Evolutionary conservation across 2,113 vertebrate species (phyloP).

Genomic region (Sprattus sprattus): DNA sequence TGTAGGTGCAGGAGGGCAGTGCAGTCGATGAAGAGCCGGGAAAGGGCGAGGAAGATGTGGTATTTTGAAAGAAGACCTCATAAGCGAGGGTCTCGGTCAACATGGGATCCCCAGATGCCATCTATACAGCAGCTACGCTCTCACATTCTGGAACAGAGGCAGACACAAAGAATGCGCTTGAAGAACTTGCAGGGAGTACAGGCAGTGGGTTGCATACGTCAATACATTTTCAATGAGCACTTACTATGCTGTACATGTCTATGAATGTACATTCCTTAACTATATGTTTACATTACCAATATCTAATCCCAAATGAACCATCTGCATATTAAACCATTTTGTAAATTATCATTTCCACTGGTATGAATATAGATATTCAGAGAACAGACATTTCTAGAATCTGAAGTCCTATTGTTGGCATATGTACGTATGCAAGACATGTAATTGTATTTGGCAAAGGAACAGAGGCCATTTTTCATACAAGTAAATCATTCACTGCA

Average conservation of each 20-base stretch:
- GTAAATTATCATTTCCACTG: neutral
- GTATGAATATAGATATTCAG: neutral
- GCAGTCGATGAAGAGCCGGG: neutral
- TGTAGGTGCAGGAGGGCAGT: constrained; percentile 80
- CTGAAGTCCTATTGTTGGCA: constrained; percentile 7
- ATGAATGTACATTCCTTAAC: no score
- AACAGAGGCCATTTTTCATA: constrained; percentile 4
- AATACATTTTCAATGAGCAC: neutral
- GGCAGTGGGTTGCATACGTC: neutral
- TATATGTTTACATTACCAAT: neutral
- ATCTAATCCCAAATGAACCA: neutral
- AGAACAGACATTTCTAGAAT: neutral
- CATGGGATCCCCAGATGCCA: constrained; percentile 38
- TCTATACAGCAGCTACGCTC: constrained; percentile 40
- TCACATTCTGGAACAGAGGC: constrained; percentile 57
- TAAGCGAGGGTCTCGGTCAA: constrained; percentile 15
- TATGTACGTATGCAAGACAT: constrained; percentile 23
- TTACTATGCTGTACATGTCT: no score
- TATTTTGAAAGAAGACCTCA: neutral
- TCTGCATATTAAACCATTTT: neutral
- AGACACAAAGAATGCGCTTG: neutral
- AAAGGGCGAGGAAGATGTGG: constrained; percentile 21
- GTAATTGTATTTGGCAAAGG: constrained; percentile 27
- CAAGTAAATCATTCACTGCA: constrained; percentile 18
- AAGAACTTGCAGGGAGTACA: neutral